phyloP scores from a whole-genome alignment of 2,797 vertebrate species.

The Streptopelia turtur region DNA sequence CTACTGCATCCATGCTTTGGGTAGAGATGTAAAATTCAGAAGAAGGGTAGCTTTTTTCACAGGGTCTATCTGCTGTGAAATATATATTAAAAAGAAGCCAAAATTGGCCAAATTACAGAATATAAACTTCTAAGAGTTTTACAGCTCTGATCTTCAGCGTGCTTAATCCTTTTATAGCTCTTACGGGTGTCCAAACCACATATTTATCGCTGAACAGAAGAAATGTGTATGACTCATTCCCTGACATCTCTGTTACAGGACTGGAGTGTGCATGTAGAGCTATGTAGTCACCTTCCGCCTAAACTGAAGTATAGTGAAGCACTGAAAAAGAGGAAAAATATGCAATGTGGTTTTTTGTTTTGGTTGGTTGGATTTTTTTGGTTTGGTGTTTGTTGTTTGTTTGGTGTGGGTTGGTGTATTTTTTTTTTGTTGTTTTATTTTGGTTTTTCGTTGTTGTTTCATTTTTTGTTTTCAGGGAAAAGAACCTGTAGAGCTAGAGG shows the following conservation, averaged over 20 bases:
- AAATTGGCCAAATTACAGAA: not conserved
- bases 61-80: not conserved
- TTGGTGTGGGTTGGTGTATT: no score
- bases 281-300: not conserved
- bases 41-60: not conserved
- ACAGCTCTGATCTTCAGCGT: not conserved
- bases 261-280: not conserved
- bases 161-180: not conserved
- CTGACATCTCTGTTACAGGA: not conserved
- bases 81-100: not conserved
- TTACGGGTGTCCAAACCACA: not conserved
- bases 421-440: no score
- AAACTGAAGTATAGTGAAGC: not conserved
- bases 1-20: not conserved
- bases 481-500: not conserved
- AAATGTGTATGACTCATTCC: not conserved
- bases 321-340: not conserved
- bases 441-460: no score
- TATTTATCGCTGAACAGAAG: not conserved
- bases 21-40: not conserved
- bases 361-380: no score
- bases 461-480: not conserved
- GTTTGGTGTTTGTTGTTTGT: no score
- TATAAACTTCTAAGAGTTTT: not conserved
- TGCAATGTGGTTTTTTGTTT: no score